phyloP scores from a whole-genome alignment of 2,797 vertebrate genomes.

The Tokudaia tokunoshimensis region DNA sequence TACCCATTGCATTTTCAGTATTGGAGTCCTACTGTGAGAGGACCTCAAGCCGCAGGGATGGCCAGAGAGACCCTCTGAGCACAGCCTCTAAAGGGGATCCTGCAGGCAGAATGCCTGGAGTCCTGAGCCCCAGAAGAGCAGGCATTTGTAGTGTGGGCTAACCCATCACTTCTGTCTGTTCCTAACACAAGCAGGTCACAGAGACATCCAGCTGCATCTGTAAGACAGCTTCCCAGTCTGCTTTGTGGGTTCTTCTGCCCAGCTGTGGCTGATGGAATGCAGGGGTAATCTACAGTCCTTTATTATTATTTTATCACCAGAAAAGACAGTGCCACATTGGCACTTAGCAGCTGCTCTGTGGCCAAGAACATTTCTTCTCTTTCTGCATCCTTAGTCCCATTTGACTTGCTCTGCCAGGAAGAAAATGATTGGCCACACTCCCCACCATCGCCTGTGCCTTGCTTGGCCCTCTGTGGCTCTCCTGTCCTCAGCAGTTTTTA shows the following conservation, averaged over 20 bases:
- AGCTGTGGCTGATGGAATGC: neutral
- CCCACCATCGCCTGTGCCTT: accelerated
- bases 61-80: neutral
- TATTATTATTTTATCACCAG: neutral
- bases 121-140: neutral
- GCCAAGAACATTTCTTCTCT: conserved; percentile 1
- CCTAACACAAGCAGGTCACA: neutral
- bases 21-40: neutral
- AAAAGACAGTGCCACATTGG: neutral
- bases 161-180: neutral
- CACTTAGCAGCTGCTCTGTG: neutral
- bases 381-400: too few species aligned
- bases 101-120: neutral
- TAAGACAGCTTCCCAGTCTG: neutral
- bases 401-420: neutral
- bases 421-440: neutral
- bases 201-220: neutral
- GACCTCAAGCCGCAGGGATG: neutral
- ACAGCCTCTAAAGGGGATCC: neutral
- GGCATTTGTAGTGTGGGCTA: neutral
- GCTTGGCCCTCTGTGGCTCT: neutral
- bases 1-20: neutral
- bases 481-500: neutral
- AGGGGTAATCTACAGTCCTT: neutral
- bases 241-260: neutral